Evolutionary conservation across 2,113 vertebrate genomes (phyloP), one percentile per base, ranked within the genome.

Genomic region (Elachura formosa): DNA sequence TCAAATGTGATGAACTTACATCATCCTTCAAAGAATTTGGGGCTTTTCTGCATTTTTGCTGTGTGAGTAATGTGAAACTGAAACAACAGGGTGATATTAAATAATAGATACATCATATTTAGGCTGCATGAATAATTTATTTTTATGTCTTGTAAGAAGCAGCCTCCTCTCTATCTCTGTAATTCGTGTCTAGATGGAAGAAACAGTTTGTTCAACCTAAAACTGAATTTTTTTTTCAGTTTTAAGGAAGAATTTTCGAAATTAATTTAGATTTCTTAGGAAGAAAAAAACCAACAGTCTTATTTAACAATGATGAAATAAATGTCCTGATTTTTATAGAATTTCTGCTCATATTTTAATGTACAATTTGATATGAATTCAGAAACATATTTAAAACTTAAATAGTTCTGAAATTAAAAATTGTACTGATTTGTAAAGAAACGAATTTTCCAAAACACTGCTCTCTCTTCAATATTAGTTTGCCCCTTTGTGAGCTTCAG

Each of bases 121-220:
- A 94, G 87, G 66, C 86, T 45, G 31, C 9, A 22, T 93, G 61
- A 95, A 97, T 96, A 93, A 94, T 95, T 95, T 74, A 96, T 66
- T 88, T 77, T 90, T 87, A 86, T 92, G 59, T 69, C 82, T 90
- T 95, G 63, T 66, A 69, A 90, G 81, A 88, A 38, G 59, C 75
- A 86, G 26, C 33, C 43, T 83, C 51, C 51, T 80, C 56, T 12
- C 33, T 23, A 10, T 34, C 29, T 69, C 49, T 69, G 23, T 58
- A 73, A 51, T 69, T 61, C 28, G 84, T 84, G 43, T 48, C 43
- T 74, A 84, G 48, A 55, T 63, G 73, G 43, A 95, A 92, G 63
- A 95, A 90, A 62, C 59, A 59, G 38, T 88, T 95, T 92, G 22
- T 78, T 89, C 86, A 66, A 52, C 51, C 75, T 48, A 55, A 71